These are phyloP conservation scores for Cassiopea xamachana DNA, from an alignment of 30 jellyfish, hydroid and myxozoan species.

Conservation along the genomic window DNA sequence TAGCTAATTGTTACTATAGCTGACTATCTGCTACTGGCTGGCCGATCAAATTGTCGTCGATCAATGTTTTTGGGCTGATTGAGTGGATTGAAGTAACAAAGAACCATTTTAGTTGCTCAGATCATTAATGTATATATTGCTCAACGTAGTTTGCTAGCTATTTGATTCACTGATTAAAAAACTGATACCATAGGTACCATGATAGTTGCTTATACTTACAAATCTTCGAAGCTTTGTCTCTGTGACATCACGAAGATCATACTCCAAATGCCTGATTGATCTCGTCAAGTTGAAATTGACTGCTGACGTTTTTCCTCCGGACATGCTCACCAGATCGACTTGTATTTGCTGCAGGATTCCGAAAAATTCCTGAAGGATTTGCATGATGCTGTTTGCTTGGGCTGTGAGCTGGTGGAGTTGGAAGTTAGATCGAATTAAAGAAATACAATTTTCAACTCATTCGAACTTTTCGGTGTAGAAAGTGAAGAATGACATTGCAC, in stretches of 20 bases:
- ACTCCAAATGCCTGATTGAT: constrained; percentile 44
- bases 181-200: neutral
- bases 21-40: too few species aligned
- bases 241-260: constrained; percentile 50
- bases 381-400: constrained; percentile 39
- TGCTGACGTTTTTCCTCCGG: neutral
- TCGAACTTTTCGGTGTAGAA: too few species aligned
- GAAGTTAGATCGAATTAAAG: too few species aligned
- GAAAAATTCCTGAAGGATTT: constrained; percentile 48
- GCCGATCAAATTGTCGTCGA: too few species aligned
- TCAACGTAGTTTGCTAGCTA: neutral
- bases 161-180: neutral
- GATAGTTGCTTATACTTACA: constrained; percentile 7
- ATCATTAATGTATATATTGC: too few species aligned
- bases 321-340: constrained; percentile 41
- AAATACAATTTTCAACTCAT: too few species aligned
- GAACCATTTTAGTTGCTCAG: too few species aligned
- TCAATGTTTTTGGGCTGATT: too few species aligned
- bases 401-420: neutral
- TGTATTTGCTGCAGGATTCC: constrained; percentile 63
- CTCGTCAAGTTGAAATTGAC: constrained; percentile 18
- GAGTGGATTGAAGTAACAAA: too few species aligned
- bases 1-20: too few species aligned
- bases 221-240: constrained; percentile 9
- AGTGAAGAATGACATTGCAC: too few species aligned